phyloP scores from a whole-genome alignment of 2,113 vertebrate genomes.

The Rattus norvegicus region GRCr8 NC_086019.1:150286501-150287000 shows the following conservation, averaged over 20 bases:
- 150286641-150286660: not conserved
- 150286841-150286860: not conserved
- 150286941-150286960: not conserved
- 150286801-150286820: not conserved
- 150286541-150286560: not conserved
- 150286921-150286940: not conserved
- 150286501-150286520: not conserved
- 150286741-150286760: not conserved
- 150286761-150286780: not conserved
- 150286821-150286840: not conserved
- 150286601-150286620: not conserved
- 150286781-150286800: not conserved
- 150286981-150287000: not conserved
- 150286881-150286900: not conserved
- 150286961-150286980: not conserved
- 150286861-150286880: not conserved
- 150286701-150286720: not conserved
- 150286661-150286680: not conserved
- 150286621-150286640: not conserved
- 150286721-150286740: not conserved
- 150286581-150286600: not conserved
- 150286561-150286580: not conserved
- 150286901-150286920: constrained; percentile 15
- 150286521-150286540: not conserved
- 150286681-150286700: not conserved